Evolutionary conservation across 2,113 vertebrate species (phyloP), one percentile per base, ranked within the genome.

Genomic region (Xiphias gladius): DNA sequence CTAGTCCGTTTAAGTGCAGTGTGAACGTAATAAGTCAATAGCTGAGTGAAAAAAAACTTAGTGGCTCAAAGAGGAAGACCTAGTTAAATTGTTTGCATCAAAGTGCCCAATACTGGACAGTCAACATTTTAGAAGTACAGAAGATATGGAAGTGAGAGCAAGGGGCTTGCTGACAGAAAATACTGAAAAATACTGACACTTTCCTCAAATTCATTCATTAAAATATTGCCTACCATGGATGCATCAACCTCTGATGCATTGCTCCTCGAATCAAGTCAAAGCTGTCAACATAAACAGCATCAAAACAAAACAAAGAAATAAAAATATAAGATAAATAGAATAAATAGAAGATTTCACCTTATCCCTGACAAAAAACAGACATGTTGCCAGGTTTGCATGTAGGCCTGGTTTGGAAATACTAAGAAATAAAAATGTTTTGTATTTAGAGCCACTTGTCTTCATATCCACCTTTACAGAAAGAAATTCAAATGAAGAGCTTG

Each of bases 61-160:
- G 19, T 43, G 22, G 59, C 55, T 71, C 32, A 57, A 70, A 72
- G 73, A 79, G 28, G 52, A 70, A 82, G 63, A 67, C 66, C 65
- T 68, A 59, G 50, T 85, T 84, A 73, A 63, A 79, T 39, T 67
- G 69, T 82, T 85, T 83, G 73, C 66, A 61, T 90, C 75, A 72
- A 90, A 79, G 78, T 26, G 54, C n/a, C 55, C 19, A 52, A 32
- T 54, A 57, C 41, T 19, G 37, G 63, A 59, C 73, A 75, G 59
- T 28, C 55, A 76, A 76, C 55, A 66, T 73, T 72, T 76, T 55
- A 66, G 52, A 64, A 76, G 66, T 61, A 39, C 55, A 64, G 52
- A 79, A 54, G n/a, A 76, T 67, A 77, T 22, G n/a, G 59, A 72
- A 83, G 69, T 43, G 24, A 63, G 62, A 88, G 65, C 37, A 13